Base-by-base conservation (phyloP, 2,797 vertebrate genomes). In the Sebastes itinus region DNA sequence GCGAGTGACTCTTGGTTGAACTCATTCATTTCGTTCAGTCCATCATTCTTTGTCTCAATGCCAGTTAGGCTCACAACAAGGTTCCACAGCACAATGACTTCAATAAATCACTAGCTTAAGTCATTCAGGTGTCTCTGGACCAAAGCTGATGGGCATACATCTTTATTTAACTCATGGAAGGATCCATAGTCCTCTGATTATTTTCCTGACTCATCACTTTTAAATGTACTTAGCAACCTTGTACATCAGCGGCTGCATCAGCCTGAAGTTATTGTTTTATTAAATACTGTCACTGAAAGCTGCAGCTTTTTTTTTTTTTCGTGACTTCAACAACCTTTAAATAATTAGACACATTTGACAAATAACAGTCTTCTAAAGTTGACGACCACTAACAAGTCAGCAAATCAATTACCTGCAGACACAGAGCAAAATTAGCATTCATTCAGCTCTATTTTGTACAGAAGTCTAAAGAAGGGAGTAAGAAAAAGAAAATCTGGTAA, bases 1-100 rank as follows among this genome's bases (percentile, higher is more conserved):
- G 75, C 25, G 2, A 82, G 38, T 81, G 87, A 87, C 89, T 91
- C 81, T 61, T 78, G 69, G 70, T 84, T 94, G 88, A 89, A 90
- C 89, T 88, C 71, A 16, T 56, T 84, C 35, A 60, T 83, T 86
- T 74, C 28, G 60, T 74, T 77, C 82, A 80, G 87, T 82, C 77
- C 81, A 85, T 88, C 77, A 85, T 70, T 87, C 82, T 81, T 75
- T 74, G 81, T 89, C 83, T 87, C 83, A 71, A 70, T 83, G 85
- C 75, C 84, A 86, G 78, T 86, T 66, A 68, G 80, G 80, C 80
- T 83, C 79, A 79, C 81, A 88, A 84, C 58, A 89, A 89, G 81
- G 88, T 78, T 89, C 64, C 76, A 67, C 67, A 79, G 73, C 30
- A 78, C 59, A 89, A 76, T 61, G 56, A 63, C 84, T 82, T 67